Evolutionary conservation across 2,113 vertebrate species (phyloP).

Genomic region (Oryzias celebensis): DNA sequence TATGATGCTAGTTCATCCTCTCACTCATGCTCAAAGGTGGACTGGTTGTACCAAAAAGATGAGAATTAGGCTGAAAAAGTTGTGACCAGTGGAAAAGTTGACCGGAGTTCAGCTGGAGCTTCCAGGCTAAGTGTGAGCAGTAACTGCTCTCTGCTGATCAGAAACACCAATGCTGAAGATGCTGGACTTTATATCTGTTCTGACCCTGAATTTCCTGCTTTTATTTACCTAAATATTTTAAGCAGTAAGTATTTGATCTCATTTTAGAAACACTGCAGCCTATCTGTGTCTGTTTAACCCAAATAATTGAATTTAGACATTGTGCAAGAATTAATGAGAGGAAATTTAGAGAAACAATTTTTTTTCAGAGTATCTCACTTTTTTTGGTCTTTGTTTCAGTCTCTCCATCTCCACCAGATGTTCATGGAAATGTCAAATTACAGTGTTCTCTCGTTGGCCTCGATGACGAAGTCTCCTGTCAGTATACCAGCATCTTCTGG

Average conservation of each 20-base stretch:
- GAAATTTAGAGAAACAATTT: too few relatives aligned
- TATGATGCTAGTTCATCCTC: background rate
- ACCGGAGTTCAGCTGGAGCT: rapidly evolving
- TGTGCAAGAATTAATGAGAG: too few relatives aligned
- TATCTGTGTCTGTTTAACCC: background rate
- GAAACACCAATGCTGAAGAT: slow-evolving; percentile 16
- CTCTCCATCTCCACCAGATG: background rate
- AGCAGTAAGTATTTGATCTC: slow-evolving; percentile 20
- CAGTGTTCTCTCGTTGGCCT: slow-evolving; percentile 15
- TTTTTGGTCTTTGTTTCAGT: slow-evolving; percentile 18
- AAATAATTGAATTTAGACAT: too few relatives aligned
- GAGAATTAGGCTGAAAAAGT: rapidly evolving
- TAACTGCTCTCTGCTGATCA: slow-evolving; percentile 19
- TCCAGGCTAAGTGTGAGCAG: too few relatives aligned
- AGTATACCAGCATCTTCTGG: background rate
- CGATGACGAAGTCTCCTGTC: rapidly evolving
- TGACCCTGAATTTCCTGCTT: rapidly evolving
- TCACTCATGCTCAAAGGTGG: rapidly evolving
- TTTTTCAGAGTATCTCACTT: too few relatives aligned
- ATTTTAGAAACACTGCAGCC: too few relatives aligned
- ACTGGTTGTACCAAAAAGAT: background rate
- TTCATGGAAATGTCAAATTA: slow-evolving; percentile 6
- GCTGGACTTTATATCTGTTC: background rate
- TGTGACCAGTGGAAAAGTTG: rapidly evolving
- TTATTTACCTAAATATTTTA: background rate